Evolutionary conservation across 2,888 invertebrate species (phyloP).

Genomic region (Epistrophella euchroma): DNA sequence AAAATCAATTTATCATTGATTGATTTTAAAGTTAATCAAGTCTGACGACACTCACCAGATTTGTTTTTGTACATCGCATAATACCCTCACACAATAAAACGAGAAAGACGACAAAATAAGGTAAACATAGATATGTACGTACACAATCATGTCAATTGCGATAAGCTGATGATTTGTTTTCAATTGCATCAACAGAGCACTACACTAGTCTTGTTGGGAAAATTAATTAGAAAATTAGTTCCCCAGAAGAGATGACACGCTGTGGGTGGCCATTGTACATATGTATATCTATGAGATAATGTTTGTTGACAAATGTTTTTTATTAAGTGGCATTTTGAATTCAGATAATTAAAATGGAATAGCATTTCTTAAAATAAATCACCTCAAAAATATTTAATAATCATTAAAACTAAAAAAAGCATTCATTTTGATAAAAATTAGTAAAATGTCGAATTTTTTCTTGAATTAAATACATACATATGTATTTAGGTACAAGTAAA

Average conservation of each 20-base stretch:
- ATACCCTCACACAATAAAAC: neutral
- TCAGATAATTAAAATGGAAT: too few species aligned
- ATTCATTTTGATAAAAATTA: too few species aligned
- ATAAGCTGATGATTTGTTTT: conserved; percentile 24
- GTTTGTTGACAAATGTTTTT: neutral
- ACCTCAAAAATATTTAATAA: too few species aligned
- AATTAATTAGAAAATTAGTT: conserved; percentile 55
- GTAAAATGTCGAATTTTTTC: too few species aligned
- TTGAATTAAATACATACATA: too few species aligned
- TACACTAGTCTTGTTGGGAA: conserved; percentile 10
- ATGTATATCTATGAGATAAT: neutral
- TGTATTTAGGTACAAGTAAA: too few species aligned
- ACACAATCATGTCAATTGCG: conserved; percentile 8
- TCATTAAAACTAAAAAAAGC: too few species aligned
- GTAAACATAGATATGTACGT: too few species aligned
- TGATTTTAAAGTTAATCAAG: conserved; percentile 16
- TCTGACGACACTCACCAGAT: neutral
- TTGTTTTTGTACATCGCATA: neutral
- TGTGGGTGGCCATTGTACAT: conserved; percentile 1
- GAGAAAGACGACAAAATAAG: neutral
- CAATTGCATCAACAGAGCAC: conserved; percentile 46
- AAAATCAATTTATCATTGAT: conserved; percentile 15
- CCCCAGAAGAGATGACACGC: conserved; percentile 15
- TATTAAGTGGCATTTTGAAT: neutral
- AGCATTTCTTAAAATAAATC: too few species aligned